Evolutionary conservation across 2,113 vertebrate species (phyloP).

Genomic region (Calyptomena viridis): DNA sequence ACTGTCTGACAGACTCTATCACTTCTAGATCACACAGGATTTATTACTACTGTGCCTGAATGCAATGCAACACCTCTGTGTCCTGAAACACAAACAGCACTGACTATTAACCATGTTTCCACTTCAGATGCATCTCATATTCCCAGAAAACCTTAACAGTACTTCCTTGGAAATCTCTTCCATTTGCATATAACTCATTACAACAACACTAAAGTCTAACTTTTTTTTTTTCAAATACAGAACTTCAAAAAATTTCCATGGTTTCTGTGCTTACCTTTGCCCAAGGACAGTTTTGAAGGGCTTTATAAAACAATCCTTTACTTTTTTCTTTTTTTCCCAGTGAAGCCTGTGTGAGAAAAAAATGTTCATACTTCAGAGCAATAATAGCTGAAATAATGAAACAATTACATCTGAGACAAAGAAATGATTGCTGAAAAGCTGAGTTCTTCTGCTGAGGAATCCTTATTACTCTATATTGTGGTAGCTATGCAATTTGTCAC

Average conservation of each 20-base stretch:
- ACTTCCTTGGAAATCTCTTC: neutral
- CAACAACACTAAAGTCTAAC: neutral
- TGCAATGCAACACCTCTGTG: neutral
- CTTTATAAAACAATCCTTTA: slow-evolving; percentile 91
- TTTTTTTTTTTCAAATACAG: neutral
- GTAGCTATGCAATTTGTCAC: neutral
- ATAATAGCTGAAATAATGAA: neutral
- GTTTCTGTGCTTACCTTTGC: slow-evolving; percentile 82
- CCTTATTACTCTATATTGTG: neutral
- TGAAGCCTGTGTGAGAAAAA: slow-evolving; percentile 75
- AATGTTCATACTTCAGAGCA: neutral
- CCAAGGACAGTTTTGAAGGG: slow-evolving; percentile 93
- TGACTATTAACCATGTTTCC: neutral
- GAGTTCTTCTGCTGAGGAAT: neutral
- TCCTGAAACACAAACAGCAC: neutral
- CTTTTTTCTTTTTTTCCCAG: slow-evolving; percentile 84
- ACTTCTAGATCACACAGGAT: neutral
- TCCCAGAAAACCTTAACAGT: neutral
- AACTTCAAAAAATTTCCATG: neutral
- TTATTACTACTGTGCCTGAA: neutral
- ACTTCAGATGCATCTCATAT: neutral
- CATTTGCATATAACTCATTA: neutral
- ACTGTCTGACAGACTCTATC: neutral
- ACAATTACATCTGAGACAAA: neutral
- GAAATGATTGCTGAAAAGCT: neutral